phyloP scores from a whole-genome alignment of 2,797 vertebrate genomes.

The Chiropotes sagulatus region DNA sequence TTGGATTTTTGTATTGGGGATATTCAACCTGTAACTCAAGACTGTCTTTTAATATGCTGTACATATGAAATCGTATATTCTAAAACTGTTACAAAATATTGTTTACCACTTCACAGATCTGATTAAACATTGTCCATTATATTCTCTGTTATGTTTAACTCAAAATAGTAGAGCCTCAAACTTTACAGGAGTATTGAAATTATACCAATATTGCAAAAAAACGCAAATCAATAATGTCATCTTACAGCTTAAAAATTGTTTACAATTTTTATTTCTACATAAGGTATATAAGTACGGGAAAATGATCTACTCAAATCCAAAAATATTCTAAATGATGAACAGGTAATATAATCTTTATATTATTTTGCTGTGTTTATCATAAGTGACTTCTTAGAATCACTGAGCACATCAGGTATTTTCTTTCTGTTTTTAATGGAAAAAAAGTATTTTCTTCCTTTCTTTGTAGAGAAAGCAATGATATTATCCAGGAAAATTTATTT shows the following conservation, averaged over 20 bases:
- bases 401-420: neutral
- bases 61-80: neutral
- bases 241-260: neutral
- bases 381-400: neutral
- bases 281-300: neutral
- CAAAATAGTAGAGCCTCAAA: neutral
- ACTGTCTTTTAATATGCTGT: neutral
- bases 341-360: neutral
- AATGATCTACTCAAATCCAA: neutral
- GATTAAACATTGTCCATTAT: constrained; percentile 6
- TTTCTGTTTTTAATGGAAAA: constrained; percentile 16
- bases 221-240: neutral
- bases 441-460: neutral
- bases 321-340: neutral
- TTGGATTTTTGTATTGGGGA: neutral
- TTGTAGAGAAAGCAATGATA: constrained; percentile 22
- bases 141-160: neutral
- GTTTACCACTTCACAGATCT: constrained; percentile 12
- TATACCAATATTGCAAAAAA: neutral
- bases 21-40: neutral
- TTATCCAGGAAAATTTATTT: neutral
- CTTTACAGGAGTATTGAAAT: neutral
- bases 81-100: constrained; percentile 36
- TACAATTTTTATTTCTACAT: neutral
- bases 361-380: neutral